These are phyloP conservation scores for Hybognathus amarus DNA, from an alignment of 2,797 vertebrate genomes.

Conservation along the genomic window DNA sequence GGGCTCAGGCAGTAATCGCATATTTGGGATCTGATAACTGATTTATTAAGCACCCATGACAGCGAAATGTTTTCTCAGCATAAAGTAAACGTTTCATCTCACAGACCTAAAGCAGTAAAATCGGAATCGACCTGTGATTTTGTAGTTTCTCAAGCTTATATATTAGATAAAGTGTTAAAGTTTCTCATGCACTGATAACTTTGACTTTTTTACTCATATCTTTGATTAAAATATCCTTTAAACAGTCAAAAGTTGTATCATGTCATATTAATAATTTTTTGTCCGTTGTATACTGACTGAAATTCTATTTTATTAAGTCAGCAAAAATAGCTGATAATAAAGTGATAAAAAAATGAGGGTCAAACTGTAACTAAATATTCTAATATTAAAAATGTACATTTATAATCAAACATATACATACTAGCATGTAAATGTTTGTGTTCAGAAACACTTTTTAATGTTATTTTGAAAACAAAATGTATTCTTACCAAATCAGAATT, in stretches of 20 bases:
- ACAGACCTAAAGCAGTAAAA: constrained; percentile 25
- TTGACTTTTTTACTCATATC: background rate
- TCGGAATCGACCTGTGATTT: constrained; percentile 20
- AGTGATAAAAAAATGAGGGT: background rate
- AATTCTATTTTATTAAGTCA: background rate
- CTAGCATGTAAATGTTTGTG: background rate
- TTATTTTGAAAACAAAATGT: background rate
- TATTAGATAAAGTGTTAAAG: background rate
- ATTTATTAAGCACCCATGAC: constrained; percentile 55
- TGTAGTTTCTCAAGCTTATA: background rate
- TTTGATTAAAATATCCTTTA: background rate
- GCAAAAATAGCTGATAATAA: background rate
- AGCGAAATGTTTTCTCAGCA: constrained; percentile 50
- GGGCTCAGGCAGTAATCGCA: constrained; percentile 56
- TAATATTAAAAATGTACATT: background rate
- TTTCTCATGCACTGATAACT: background rate
- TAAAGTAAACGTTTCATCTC: constrained; percentile 37
- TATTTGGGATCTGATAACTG: constrained; percentile 45
- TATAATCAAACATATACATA: background rate
- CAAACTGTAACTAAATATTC: background rate
- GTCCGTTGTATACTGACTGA: background rate
- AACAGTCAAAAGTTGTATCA: background rate
- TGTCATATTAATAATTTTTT: background rate
- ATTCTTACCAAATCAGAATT: background rate
- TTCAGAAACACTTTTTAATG: background rate